Percentiles rank a stretch among this genome's conserved stretches.
phyloP scores from a whole-genome alignment of 1,140 invertebrate genomes.

The Leptestheria dahalacensis region DNA sequence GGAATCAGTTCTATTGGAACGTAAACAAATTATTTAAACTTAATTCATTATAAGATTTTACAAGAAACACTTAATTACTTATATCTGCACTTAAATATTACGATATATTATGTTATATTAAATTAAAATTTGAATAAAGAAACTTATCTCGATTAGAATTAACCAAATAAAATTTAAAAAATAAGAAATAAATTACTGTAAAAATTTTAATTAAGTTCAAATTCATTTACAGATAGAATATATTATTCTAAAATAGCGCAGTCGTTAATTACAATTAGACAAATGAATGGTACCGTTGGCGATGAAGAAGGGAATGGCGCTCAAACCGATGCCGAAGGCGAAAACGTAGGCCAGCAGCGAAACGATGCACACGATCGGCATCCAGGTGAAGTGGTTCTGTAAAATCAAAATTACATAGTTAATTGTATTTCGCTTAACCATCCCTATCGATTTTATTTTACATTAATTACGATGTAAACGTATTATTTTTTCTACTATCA shows the following conservation, averaged over 20 bases:
- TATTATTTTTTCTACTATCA: too few species aligned
- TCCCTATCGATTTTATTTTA: too few species aligned
- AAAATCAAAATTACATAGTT: constrained; percentile 24
- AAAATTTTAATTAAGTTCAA: too few species aligned
- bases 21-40: constrained; percentile 11
- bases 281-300: constrained; percentile 41
- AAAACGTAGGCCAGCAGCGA: constrained; percentile 60
- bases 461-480: too few species aligned
- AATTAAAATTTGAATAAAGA: too few species aligned
- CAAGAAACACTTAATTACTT: background rate
- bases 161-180: constrained; percentile 8
- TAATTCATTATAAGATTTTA: constrained; percentile 1
- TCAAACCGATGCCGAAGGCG: constrained; percentile 64
- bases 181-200: background rate
- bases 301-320: constrained; percentile 79
- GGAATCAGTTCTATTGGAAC: constrained; percentile 59
- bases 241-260: too few species aligned
- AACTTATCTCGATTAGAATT: too few species aligned
- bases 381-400: constrained; percentile 44
- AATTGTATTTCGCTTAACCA: too few species aligned
- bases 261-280: too few species aligned
- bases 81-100: too few species aligned
- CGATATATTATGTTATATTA: too few species aligned
- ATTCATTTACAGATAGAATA: too few species aligned
- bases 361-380: constrained; percentile 53